phyloP scores from a whole-genome alignment of 2,888 invertebrate genomes.

The Drosophila glabriapex region DNA sequence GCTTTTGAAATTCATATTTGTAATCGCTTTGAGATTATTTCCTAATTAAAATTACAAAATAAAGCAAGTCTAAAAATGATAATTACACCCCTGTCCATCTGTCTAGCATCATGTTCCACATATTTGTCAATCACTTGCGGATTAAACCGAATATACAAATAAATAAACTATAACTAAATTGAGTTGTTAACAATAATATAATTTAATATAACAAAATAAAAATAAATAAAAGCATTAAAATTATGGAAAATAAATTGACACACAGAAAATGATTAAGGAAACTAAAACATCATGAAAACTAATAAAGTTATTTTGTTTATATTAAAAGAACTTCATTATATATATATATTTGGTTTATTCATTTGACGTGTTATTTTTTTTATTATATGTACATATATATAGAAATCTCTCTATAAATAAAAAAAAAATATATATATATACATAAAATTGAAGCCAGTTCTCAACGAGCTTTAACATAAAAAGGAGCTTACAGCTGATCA shows the following conservation, averaged over 20 bases:
- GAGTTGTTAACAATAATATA: too few relatives aligned
- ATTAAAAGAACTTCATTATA: not conserved
- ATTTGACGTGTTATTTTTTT: not conserved
- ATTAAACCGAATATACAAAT: too few relatives aligned
- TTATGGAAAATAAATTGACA: not conserved
- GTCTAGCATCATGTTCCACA: not conserved
- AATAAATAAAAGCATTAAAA: too few relatives aligned
- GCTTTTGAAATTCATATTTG: not conserved
- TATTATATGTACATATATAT: not conserved
- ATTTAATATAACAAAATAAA: too few relatives aligned
- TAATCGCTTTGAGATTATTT: not conserved
- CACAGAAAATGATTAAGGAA: not conserved
- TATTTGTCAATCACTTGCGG: too few relatives aligned
- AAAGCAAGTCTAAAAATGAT: not conserved
- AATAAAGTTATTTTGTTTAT: not conserved
- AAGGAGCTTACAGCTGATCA: too few relatives aligned
- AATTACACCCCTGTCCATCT: not conserved
- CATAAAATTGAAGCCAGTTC: too few relatives aligned
- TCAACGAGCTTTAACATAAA: too few relatives aligned
- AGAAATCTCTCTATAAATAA: not conserved
- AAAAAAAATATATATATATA: not conserved
- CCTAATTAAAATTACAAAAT: not conserved
- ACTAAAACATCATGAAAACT: not conserved
- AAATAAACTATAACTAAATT: too few relatives aligned
- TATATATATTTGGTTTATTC: not conserved